Conservation (phyloP, 2,888 invertebrate genomes). For the Pandemis corylana region DNA sequence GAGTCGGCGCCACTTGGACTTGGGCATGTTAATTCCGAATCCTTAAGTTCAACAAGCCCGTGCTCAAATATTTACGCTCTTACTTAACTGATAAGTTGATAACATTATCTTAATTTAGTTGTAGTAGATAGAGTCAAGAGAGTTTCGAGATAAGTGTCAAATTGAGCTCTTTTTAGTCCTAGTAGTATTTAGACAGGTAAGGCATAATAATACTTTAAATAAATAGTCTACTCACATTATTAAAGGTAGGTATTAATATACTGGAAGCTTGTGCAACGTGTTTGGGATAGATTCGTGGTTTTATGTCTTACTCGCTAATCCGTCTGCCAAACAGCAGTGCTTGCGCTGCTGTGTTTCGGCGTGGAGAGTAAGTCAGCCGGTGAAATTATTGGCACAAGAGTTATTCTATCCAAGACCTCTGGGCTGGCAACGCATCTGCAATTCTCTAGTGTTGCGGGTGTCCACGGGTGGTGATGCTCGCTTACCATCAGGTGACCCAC, state of each 20-base stretch:
- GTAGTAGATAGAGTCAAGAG: not conserved
- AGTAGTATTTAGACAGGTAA: not conserved
- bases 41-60: not conserved
- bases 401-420: too few species aligned
- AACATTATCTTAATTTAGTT: conserved; percentile 16
- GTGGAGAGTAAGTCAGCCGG: too few species aligned
- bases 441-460: too few species aligned
- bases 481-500: too few species aligned
- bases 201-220: too few species aligned
- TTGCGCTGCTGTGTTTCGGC: too few species aligned
- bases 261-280: not conserved
- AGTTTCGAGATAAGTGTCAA: not conserved
- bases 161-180: not conserved
- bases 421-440: too few species aligned
- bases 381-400: too few species aligned
- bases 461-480: too few species aligned
- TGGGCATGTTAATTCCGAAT: not conserved
- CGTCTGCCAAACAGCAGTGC: not conserved
- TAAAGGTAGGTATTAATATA: not conserved
- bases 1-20: not conserved
- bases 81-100: not conserved
- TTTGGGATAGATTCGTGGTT: not conserved
- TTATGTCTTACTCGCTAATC: not conserved
- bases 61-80: not conserved
- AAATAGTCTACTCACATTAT: not conserved